These are phyloP conservation scores for Procambarus clarkii DNA, from an alignment of 1,140 invertebrate genomes.

Conservation along the genomic window DNA sequence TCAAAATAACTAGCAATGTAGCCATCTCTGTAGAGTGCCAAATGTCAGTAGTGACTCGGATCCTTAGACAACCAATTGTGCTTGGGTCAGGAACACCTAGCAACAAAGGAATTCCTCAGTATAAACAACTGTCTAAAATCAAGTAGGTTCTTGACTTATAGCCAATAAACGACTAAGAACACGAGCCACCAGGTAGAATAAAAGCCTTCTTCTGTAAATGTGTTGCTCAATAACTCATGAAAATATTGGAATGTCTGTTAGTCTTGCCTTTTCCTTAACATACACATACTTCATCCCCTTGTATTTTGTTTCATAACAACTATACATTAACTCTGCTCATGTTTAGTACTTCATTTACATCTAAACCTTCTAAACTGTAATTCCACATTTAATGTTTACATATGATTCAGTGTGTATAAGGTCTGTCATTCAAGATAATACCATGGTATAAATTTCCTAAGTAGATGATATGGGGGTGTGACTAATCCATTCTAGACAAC, in stretches of 20 bases:
- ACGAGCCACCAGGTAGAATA: constrained; percentile 22
- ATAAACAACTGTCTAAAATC: not conserved
- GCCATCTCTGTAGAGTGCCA: constrained; percentile 65
- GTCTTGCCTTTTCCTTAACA: not conserved
- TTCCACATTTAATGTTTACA: no score
- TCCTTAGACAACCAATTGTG: constrained; percentile 9
- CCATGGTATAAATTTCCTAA: no score
- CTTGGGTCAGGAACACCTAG: not conserved
- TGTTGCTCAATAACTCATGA: constrained; percentile 55
- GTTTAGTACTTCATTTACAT: not conserved
- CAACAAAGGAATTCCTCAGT: not conserved
- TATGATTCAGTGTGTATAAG: no score
- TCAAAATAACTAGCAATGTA: constrained; percentile 66
- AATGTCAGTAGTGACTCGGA: constrained; percentile 41
- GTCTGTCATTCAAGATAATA: no score
- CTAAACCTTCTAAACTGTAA: not conserved
- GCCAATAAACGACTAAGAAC: constrained; percentile 21
- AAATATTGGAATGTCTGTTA: constrained; percentile 64
- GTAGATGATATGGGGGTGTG: no score
- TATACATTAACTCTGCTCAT: not conserved
- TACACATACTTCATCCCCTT: not conserved
- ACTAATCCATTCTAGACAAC: no score
- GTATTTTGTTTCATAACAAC: not conserved
- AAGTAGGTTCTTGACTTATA: not conserved
- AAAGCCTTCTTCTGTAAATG: constrained; percentile 47